Evolutionary conservation across 2,888 invertebrate species (phyloP).

Genomic region (Taenaris catops): DNA sequence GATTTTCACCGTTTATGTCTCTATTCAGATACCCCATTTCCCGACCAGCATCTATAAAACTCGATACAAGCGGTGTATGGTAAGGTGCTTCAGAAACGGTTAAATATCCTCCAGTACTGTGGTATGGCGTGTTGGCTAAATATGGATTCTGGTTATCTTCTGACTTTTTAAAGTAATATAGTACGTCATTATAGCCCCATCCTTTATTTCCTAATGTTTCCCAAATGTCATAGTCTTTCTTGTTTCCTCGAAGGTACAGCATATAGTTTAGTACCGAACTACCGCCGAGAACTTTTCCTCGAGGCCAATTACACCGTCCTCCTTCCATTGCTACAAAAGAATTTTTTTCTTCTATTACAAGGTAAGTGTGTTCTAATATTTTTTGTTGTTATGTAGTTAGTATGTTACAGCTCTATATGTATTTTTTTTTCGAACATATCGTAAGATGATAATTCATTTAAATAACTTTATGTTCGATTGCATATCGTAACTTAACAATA

Average conservation of each 20-base stretch:
- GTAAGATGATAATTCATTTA: no score
- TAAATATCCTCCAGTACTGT: slow-evolving; percentile 88
- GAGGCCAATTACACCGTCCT: slow-evolving; percentile 93
- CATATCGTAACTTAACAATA: no score
- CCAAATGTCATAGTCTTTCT: slow-evolving; percentile 94
- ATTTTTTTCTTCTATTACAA: no score
- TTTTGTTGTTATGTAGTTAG: no score
- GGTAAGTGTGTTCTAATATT: no score
- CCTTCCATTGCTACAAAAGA: slow-evolving; percentile 87
- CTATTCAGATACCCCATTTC: slow-evolving; percentile 92
- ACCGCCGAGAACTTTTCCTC: slow-evolving; percentile 95
- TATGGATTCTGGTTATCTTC: slow-evolving; percentile 95
- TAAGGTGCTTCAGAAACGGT: slow-evolving; percentile 93
- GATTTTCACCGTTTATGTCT: slow-evolving; percentile 92
- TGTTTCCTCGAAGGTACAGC: slow-evolving; percentile 94
- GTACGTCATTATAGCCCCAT: slow-evolving; percentile 90
- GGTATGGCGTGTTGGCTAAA: slow-evolving; percentile 87
- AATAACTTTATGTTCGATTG: no score
- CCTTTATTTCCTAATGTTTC: slow-evolving; percentile 92
- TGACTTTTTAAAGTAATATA: slow-evolving; percentile 94
- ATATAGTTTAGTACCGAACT: slow-evolving; percentile 95
- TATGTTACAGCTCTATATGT: no score
- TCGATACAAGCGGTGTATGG: slow-evolving; percentile 89
- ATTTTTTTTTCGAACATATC: no score
- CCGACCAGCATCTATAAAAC: slow-evolving; percentile 90